phyloP scores from a whole-genome alignment of 2,888 invertebrate species.

The Eristalis arbustorum region DNA sequence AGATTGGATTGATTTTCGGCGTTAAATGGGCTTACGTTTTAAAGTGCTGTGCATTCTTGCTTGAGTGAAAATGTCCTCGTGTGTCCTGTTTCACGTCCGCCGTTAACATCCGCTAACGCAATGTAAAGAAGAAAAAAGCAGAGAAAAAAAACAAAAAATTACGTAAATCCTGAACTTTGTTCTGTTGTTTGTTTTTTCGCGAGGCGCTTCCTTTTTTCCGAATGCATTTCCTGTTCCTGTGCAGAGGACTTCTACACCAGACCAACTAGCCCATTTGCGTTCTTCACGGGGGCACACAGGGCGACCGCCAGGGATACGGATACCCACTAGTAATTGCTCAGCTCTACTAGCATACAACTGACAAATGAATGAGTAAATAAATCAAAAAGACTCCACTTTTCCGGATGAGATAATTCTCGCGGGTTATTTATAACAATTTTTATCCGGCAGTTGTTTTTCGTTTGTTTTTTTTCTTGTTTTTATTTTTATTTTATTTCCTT shows the following conservation, averaged over 20 bases:
- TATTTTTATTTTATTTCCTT: neutral
- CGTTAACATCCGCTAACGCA: constrained; percentile 48
- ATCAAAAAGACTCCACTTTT: constrained; percentile 73
- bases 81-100: constrained; percentile 3
- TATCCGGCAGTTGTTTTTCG: constrained; percentile 25
- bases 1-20: neutral
- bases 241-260: constrained; percentile 31
- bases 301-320: neutral
- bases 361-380: constrained; percentile 74
- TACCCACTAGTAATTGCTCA: constrained; percentile 37
- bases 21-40: constrained; percentile 3
- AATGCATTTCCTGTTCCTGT: constrained; percentile 49
- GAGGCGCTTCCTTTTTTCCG: neutral
- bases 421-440: constrained; percentile 73
- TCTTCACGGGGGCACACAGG: neutral
- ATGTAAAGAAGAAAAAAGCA: neutral
- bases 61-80: neutral
- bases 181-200: constrained; percentile 1
- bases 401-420: constrained; percentile 74
- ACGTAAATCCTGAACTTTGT: constrained; percentile 15
- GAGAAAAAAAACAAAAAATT: neutral
- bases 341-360: constrained; percentile 63
- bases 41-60: neutral
- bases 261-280: constrained; percentile 24
- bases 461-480: constrained; percentile 11